Conservation (phyloP, 2,888 invertebrate species). For the Conchocele bisecta region DNA sequence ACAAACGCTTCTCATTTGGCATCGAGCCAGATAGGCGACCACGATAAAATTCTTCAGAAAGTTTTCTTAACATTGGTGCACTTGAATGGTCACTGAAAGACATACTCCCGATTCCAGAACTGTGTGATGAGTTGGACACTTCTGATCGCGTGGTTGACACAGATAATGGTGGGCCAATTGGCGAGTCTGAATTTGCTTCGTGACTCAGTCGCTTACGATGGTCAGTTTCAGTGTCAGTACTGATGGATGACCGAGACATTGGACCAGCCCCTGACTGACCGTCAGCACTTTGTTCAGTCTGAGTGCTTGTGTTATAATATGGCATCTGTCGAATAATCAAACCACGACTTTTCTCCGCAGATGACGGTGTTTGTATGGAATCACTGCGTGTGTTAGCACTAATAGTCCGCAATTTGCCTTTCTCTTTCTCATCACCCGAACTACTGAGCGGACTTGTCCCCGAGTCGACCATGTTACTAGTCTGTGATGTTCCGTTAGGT, state of each 20-base stretch:
- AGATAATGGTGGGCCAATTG: conserved; percentile 6
- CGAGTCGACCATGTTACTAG: conserved; percentile 48
- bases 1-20: conserved; percentile 59
- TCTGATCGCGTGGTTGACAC: conserved; percentile 36
- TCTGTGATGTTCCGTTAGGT: conserved; percentile 14
- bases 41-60: conserved; percentile 77
- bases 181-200: not conserved
- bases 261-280: conserved; percentile 29
- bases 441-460: conserved; percentile 64
- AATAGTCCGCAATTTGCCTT: conserved; percentile 29
- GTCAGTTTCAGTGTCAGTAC: conserved; percentile 19
- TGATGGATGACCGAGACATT: conserved; percentile 40
- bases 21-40: not conserved
- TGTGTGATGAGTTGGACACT: conserved; percentile 44
- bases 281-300: conserved; percentile 69
- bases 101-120: conserved; percentile 56
- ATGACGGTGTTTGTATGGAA: conserved; percentile 22
- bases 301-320: conserved; percentile 79
- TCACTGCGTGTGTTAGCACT: conserved; percentile 40
- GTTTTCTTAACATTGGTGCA: conserved; percentile 76
- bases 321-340: conserved; percentile 73
- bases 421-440: conserved; percentile 47
- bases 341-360: conserved; percentile 44
- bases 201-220: not conserved
- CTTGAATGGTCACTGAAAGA: conserved; percentile 56